A percentile compares a stretch with the other conserved stretches of the same genome.
Conservation (phyloP, 1,140 invertebrate species). For the Cryptotermes secundus region DNA sequence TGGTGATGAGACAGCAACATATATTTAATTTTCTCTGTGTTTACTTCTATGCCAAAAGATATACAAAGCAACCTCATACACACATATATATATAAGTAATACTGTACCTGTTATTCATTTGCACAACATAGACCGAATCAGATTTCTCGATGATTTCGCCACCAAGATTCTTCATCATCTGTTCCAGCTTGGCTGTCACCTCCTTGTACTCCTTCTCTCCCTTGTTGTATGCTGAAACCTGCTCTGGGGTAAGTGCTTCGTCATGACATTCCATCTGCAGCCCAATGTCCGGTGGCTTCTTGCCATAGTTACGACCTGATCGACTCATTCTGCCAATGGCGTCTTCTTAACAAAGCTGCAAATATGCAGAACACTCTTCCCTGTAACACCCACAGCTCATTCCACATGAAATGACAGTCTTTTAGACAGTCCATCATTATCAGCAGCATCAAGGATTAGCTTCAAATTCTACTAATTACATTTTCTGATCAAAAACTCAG, state of each 20-base stretch:
- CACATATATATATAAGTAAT: conserved; percentile 14
- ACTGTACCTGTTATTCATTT: conserved; percentile 30
- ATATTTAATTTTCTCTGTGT: too few relatives aligned
- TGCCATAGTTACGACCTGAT: conserved; percentile 22
- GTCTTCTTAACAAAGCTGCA: background rate
- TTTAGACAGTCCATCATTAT: too few relatives aligned
- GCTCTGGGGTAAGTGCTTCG: conserved; percentile 64
- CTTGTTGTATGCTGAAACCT: conserved; percentile 55
- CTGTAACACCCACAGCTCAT: too few relatives aligned
- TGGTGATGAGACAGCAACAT: too few relatives aligned
- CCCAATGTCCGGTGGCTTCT: conserved; percentile 47
- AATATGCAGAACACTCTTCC: background rate
- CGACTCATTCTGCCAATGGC: conserved; percentile 20
- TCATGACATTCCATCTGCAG: conserved; percentile 66
- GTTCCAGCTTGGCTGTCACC: conserved; percentile 57
- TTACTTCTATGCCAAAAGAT: too few relatives aligned
- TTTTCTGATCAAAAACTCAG: too few relatives aligned
- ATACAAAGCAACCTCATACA: too few relatives aligned
- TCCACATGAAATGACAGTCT: too few relatives aligned
- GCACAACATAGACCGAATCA: conserved; percentile 58
- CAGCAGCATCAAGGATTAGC: too few relatives aligned
- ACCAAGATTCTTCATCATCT: conserved; percentile 53
- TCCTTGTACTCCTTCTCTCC: conserved; percentile 58
- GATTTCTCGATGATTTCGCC: conserved; percentile 58
- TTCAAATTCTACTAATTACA: too few relatives aligned